These are phyloP conservation scores for Dipodomys merriami DNA, from an alignment of 2,113 vertebrate species.

Conservation along the genomic window DNA sequence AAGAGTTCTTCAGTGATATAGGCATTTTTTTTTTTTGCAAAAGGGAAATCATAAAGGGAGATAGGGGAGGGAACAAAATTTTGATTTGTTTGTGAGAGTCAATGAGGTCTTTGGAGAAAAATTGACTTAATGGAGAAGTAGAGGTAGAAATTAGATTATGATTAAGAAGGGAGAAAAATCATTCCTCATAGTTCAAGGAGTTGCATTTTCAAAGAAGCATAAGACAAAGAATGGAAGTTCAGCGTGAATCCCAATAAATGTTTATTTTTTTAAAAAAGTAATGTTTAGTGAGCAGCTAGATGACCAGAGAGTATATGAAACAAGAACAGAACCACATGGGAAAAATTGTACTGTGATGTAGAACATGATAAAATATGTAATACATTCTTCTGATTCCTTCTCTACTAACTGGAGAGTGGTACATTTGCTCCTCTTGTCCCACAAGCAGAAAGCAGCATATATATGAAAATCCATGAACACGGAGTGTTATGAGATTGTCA, in stretches of 20 bases:
- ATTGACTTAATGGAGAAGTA: background rate
- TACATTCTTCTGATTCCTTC: background rate
- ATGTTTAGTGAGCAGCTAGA: background rate
- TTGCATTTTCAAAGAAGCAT: background rate
- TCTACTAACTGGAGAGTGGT: background rate
- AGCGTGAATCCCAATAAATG: background rate
- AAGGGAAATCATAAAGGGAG: too few relatives aligned
- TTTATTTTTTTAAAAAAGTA: background rate
- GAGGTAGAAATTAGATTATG: background rate
- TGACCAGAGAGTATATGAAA: background rate
- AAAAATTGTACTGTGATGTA: background rate
- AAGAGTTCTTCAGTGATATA: too few relatives aligned
- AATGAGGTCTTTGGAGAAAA: background rate
- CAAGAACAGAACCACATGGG: background rate
- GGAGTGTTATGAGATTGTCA: fast-evolving
- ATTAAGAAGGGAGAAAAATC: conserved; percentile 1
- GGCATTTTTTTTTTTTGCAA: too few relatives aligned
- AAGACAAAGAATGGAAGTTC: background rate
- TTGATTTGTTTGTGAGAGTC: background rate
- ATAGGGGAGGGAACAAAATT: too few relatives aligned
- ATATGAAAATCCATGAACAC: background rate
- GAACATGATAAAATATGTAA: background rate
- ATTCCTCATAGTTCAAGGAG: background rate
- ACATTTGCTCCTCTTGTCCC: background rate
- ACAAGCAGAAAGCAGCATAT: background rate